Percentiles rank a stretch among this genome's conserved stretches.
These are phyloP conservation scores for Chelonia mydas DNA, from an alignment of 2,797 vertebrate genomes.

Conservation along the genomic window DNA sequence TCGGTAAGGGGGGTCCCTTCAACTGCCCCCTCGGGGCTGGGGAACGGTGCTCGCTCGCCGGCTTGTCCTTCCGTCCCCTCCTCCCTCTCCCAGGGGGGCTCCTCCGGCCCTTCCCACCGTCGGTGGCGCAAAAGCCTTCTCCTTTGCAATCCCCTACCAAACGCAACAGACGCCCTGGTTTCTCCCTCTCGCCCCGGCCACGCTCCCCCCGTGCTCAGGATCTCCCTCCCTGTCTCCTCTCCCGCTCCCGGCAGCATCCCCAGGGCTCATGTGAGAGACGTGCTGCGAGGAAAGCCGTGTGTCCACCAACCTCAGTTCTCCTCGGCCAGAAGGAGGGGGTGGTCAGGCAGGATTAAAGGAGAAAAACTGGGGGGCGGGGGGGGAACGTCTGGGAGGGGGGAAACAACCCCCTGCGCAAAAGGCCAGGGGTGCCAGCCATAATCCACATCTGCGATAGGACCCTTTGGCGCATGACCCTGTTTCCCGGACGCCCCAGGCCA, in stretches of 20 bases:
- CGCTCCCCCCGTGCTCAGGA: background rate
- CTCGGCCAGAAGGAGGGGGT: fast-evolving
- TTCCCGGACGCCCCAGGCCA: background rate
- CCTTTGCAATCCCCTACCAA: background rate
- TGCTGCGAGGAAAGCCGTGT: too few relatives aligned
- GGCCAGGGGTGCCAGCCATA: too few relatives aligned
- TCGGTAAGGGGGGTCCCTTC: background rate
- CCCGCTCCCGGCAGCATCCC: background rate
- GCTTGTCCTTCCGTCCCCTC: background rate
- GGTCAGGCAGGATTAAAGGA: background rate
- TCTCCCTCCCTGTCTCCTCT: fast-evolving
- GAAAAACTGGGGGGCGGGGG: background rate
- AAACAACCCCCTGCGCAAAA: too few relatives aligned
- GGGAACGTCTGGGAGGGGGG: background rate
- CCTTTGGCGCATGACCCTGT: background rate
- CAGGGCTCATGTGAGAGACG: fast-evolving
- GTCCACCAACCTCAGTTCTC: background rate
- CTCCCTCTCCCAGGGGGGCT: too few relatives aligned
- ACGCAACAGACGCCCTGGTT: background rate
- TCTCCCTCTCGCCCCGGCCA: too few relatives aligned
- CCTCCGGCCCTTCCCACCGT: too few relatives aligned
- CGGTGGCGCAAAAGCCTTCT: background rate
- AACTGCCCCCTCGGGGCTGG: too few relatives aligned
- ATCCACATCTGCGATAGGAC: background rate
- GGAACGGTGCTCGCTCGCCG: too few relatives aligned